phyloP scores from a whole-genome alignment of 2,113 vertebrate genomes.

The Leiothrix lutea region DNA sequence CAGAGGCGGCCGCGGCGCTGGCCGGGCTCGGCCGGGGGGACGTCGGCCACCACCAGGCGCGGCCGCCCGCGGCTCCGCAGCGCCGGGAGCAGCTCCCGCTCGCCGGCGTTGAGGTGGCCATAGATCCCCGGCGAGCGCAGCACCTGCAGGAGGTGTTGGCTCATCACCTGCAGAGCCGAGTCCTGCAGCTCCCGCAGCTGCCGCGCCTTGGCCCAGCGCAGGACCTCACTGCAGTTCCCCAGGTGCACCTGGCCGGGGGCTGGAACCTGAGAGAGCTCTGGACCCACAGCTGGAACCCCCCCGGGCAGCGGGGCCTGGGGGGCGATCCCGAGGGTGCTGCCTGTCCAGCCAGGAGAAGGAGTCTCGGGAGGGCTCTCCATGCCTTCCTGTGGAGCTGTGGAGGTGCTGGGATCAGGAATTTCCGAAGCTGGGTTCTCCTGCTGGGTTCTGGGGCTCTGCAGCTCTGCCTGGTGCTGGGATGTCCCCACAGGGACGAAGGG shows the following conservation, averaged over 20 bases:
- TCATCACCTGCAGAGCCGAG: constrained; percentile 85
- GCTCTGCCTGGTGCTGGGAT: rapidly evolving
- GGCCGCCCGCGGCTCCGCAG: constrained; percentile 74
- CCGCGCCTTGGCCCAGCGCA: constrained; percentile 80
- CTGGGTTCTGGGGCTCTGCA: neutral
- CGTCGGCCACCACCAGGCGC: constrained; percentile 79
- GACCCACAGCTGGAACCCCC: too few relatives aligned
- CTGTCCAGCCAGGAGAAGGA: too few relatives aligned
- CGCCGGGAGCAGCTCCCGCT: constrained; percentile 81
- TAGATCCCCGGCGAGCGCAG: constrained; percentile 82
- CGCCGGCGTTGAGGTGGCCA: constrained; percentile 75
- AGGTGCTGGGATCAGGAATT: rapidly evolving
- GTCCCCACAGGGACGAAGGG: neutral
- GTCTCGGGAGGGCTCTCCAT: too few relatives aligned
- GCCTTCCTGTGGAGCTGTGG: too few relatives aligned
- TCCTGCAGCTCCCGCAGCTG: constrained; percentile 69
- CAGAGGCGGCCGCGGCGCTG: constrained; percentile 71
- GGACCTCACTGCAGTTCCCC: constrained; percentile 85
- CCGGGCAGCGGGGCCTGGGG: too few relatives aligned
- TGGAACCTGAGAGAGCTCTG: too few relatives aligned
- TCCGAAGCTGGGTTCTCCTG: rapidly evolving
- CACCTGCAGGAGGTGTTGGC: constrained; percentile 89
- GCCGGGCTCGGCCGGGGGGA: constrained; percentile 72
- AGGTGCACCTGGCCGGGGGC: constrained; percentile 76
- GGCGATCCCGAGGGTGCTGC: too few relatives aligned